A percentile compares a stretch with the other conserved stretches of the same genome.
Evolutionary conservation across 1,140 invertebrate species (phyloP).

Genomic region (Mizuhopecten yessoensis): DNA sequence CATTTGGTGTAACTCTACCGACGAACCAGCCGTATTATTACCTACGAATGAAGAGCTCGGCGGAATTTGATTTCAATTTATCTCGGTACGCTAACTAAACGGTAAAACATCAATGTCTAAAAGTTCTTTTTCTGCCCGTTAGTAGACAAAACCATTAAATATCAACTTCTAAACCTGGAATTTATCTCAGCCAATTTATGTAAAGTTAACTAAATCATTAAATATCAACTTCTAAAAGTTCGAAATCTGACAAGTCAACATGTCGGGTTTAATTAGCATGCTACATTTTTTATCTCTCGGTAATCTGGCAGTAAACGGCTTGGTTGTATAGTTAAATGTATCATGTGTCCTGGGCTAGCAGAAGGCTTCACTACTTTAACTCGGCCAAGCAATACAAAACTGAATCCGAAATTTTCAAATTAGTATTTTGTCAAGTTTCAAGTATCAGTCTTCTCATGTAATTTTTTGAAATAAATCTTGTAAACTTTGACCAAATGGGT

Average conservation of each 20-base stretch:
- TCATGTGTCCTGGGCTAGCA: background rate
- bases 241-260: constrained; percentile 18
- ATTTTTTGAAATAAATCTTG: constrained; percentile 12
- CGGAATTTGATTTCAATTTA: constrained; percentile 30
- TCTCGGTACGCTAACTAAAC: constrained; percentile 12
- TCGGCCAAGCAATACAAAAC: background rate
- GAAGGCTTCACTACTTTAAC: background rate
- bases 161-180: constrained; percentile 27
- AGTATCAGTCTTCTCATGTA: constrained; percentile 26
- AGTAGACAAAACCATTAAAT: constrained; percentile 2
- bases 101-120: constrained; percentile 34
- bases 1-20: background rate
- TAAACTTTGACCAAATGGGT: background rate
- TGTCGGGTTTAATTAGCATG: constrained; percentile 23
- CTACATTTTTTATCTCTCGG: background rate
- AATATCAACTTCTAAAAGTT: constrained; percentile 20
- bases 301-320: constrained; percentile 23
- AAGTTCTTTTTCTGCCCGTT: background rate
- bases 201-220: constrained; percentile 36
- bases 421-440: constrained; percentile 33
- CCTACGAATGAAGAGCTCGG: background rate
- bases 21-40: background rate
- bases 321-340: background rate
- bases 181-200: constrained; percentile 33
- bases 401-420: constrained; percentile 4